Conservation (phyloP, 1,140 invertebrate species). For the Chymomyza costata region DNA sequence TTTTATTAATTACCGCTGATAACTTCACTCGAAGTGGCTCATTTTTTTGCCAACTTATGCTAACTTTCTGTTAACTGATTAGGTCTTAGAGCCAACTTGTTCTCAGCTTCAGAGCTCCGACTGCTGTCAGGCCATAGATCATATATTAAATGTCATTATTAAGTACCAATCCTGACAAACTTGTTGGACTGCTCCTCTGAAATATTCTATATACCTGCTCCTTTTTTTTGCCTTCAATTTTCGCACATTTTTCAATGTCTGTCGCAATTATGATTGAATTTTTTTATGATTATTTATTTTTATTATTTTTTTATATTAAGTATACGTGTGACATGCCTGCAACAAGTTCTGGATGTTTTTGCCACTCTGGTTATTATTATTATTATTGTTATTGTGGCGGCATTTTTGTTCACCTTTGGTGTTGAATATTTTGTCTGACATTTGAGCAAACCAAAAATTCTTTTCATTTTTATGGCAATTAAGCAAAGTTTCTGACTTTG, state of each 20-base stretch:
- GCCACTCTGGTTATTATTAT: not conserved
- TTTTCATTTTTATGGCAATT: constrained; percentile 6
- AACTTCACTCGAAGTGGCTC: constrained; percentile 45
- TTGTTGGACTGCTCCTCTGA: too few relatives aligned
- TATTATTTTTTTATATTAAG: too few relatives aligned
- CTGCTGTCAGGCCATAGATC: too few relatives aligned
- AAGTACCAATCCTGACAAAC: not conserved
- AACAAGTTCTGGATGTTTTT: constrained; percentile 14
- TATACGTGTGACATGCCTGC: not conserved
- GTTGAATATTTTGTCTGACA: too few relatives aligned
- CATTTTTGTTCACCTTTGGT: constrained; percentile 38
- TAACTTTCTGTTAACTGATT: too few relatives aligned
- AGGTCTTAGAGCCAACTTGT: not conserved
- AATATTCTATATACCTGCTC: too few relatives aligned
- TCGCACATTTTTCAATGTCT: constrained; percentile 31
- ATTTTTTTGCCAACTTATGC: constrained; percentile 25
- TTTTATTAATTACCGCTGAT: constrained; percentile 69
- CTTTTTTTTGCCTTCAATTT: not conserved
- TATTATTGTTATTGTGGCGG: constrained; percentile 8
- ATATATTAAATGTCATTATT: not conserved
- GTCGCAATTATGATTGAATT: constrained; percentile 50
- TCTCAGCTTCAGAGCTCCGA: not conserved
- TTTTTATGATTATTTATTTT: constrained; percentile 8
- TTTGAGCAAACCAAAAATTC: not conserved
- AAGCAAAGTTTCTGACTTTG: not conserved